These are phyloP conservation scores for Stenodera caucasica DNA, from an alignment of 2,888 invertebrate species.

Conservation along the genomic window DNA sequence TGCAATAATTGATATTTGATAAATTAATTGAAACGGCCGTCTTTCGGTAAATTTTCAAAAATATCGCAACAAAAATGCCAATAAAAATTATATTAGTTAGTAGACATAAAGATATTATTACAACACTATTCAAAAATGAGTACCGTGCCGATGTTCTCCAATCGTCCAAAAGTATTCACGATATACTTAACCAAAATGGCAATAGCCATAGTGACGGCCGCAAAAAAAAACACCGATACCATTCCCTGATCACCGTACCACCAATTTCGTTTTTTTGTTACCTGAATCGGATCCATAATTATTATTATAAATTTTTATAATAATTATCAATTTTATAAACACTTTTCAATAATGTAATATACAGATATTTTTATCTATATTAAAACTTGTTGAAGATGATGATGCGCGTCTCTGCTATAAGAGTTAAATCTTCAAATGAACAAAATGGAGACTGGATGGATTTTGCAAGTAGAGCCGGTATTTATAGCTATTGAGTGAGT, in stretches of 20 bases:
- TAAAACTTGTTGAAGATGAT: neutral
- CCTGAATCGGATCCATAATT: constrained; percentile 48
- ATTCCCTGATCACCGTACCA: constrained; percentile 48
- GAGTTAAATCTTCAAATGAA: constrained; percentile 34
- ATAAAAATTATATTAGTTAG: neutral
- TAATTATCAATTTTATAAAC: neutral
- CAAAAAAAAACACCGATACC: constrained; percentile 45
- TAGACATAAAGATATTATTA: neutral
- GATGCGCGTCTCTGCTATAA: constrained; percentile 6
- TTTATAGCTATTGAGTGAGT: constrained; percentile 45
- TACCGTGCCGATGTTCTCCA: constrained; percentile 45
- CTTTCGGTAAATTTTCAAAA: neutral
- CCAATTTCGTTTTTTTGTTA: constrained; percentile 49
- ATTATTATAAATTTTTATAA: neutral
- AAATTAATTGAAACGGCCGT: neutral
- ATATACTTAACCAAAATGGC: constrained; percentile 51
- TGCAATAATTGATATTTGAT: neutral
- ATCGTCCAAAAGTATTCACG: constrained; percentile 47
- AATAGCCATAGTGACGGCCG: constrained; percentile 48
- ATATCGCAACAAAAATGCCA: neutral
- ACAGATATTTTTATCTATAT: neutral
- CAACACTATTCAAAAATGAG: constrained; percentile 32
- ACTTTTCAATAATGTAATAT: neutral
- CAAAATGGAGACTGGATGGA: constrained; percentile 45
- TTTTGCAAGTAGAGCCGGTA: constrained; percentile 45